Conservation (phyloP, 1,140 invertebrate species). For the Brachionus asplanchnoidis region DNA sequence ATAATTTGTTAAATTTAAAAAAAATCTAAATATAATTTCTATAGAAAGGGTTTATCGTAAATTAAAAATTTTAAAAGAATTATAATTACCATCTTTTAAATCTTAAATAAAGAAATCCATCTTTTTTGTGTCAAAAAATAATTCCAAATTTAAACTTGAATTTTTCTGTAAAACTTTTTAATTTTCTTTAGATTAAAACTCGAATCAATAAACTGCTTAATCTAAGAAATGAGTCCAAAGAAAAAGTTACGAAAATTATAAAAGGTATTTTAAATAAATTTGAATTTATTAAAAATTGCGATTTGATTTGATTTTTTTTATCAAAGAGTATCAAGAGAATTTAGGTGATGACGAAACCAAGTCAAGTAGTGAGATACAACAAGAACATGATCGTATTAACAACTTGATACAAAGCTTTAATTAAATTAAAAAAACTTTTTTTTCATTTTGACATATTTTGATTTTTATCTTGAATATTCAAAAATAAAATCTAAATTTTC, state of each 20-base stretch:
- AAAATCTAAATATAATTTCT: no score
- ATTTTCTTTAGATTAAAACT: background rate
- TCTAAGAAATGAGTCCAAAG: conserved; percentile 15
- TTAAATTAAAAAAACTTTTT: background rate
- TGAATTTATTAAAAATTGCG: background rate
- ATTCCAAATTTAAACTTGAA: no score
- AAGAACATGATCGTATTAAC: conserved; percentile 18
- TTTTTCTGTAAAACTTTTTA: no score
- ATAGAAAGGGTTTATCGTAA: no score
- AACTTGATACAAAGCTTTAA: conserved; percentile 31
- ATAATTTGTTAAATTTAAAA: no score
- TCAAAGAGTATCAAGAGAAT: conserved; percentile 31
- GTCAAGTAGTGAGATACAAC: conserved; percentile 10
- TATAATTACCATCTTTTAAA: no score
- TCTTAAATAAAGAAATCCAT: no score
- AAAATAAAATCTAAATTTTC: conserved; percentile 17
- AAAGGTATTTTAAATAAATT: background rate
- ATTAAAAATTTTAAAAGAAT: no score
- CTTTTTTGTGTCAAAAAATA: no score
- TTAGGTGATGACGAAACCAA: conserved; percentile 16
- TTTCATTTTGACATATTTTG: background rate
- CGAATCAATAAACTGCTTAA: conserved; percentile 24
- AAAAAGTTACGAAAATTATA: background rate
- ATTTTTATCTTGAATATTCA: background rate
- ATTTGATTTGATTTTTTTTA: background rate